phyloP scores from a whole-genome alignment of 2,797 vertebrate species.

The Eulemur albifrons region DNA sequence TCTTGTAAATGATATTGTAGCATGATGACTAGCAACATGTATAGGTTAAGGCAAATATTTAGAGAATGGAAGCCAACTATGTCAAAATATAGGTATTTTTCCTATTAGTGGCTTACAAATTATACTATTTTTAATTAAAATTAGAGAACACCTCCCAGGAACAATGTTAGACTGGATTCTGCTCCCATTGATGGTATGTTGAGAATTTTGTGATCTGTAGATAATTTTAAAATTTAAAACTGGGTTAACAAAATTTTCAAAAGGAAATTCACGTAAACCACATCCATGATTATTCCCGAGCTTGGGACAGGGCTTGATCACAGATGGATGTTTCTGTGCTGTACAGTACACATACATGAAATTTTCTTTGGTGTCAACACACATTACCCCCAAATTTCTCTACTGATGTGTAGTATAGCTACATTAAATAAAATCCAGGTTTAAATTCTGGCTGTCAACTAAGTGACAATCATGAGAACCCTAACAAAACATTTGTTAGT shows the following conservation, averaged over 20 bases:
- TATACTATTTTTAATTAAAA: background rate
- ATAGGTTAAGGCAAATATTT: background rate
- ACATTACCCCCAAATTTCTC: no score
- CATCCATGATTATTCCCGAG: background rate
- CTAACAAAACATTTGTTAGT: constrained; percentile 54
- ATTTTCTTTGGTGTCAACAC: no score
- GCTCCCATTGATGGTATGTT: background rate
- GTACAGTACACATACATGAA: accelerated
- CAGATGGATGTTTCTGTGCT: background rate
- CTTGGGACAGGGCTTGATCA: background rate
- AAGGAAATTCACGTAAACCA: background rate
- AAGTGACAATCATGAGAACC: background rate
- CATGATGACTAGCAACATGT: background rate
- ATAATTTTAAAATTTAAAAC: background rate
- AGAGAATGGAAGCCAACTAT: background rate
- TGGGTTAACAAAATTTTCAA: background rate
- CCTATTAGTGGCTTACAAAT: background rate
- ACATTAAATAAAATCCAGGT: background rate
- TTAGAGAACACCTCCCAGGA: background rate
- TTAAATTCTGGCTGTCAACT: constrained; percentile 61
- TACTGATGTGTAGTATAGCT: background rate
- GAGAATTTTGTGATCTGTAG: background rate
- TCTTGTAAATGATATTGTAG: background rate
- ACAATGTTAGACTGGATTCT: background rate
- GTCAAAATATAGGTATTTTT: background rate